Evolutionary conservation across 2,113 vertebrate species (phyloP).

Genomic region (Calyptomena viridis): DNA sequence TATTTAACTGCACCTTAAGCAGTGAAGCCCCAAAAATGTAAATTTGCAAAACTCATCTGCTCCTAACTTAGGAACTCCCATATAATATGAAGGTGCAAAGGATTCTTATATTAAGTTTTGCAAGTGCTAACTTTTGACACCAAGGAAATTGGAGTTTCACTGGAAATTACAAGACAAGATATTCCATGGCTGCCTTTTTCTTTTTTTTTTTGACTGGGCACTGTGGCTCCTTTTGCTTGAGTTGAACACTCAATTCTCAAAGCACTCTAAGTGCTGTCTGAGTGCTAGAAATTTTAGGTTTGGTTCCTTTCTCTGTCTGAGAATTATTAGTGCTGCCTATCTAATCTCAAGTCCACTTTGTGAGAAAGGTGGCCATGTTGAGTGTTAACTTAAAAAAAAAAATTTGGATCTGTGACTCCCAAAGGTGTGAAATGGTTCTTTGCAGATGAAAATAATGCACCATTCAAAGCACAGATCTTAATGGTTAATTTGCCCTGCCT

Average conservation of each 20-base stretch:
- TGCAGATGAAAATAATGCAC: background rate
- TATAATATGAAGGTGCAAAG: background rate
- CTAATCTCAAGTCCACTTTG: background rate
- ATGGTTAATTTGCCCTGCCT: background rate
- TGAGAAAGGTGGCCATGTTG: background rate
- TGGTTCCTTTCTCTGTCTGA: background rate
- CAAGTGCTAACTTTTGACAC: background rate
- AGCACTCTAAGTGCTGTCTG: background rate
- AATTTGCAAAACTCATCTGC: background rate
- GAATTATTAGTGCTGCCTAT: background rate
- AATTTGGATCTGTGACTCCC: background rate
- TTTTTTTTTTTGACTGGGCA: background rate
- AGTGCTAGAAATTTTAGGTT: background rate
- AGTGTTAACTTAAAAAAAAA: background rate
- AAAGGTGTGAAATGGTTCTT: background rate
- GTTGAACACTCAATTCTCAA: background rate
- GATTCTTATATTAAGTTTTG: background rate
- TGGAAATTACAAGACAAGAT: background rate
- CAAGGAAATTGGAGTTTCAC: background rate
- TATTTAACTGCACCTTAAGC: background rate
- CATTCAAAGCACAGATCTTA: background rate
- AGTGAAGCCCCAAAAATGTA: background rate
- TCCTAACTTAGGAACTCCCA: background rate
- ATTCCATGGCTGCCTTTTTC: background rate
- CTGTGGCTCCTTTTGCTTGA: background rate